Base-by-base conservation (phyloP, 2,888 invertebrate genomes). In the Meghimatium bilineatum region DNA sequence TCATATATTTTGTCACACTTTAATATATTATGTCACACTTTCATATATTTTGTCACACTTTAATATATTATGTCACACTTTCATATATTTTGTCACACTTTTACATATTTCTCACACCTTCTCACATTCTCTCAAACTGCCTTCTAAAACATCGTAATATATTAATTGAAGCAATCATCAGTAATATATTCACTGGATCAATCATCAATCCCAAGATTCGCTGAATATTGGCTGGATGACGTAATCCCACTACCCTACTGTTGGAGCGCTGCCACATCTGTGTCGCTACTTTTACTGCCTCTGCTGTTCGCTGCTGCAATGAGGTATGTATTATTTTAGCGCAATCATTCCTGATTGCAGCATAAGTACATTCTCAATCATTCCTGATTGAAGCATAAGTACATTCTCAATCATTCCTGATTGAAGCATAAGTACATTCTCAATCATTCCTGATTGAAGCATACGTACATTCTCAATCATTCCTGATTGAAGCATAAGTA, bases 171-270 rank as follows among this genome's bases (percentile, higher is more conserved):
- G 5, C 44, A 8, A 12, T 44, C 44, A 44, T 5, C 12, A 5
- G 6, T 44, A 5, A 44, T 44, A 12, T 44, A 44, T 44, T 12
- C 12, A 44, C 44, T n/a, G n/a, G 10, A 26, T 38, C 36, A 3
- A 5, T 12, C 38, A 26, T 12, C 6, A 26, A 29, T 52, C 20
- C 20, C 17, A 82, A 93, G 93, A 71, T 93, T 93, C 85, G 82
- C 93, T 80, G 92, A 93, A 84, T 93, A 92, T 85, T 93, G 93
- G 93, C 85, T 93, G 67, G 89, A 91, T 36, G 93, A 93, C 86
- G 92, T 93, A 91, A 89, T 93, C 6, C 87, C 89, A 20, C 82
- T 93, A 26, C 93, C 93, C 0, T 83, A 90, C 87, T 93, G 93
- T 85, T 93, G 92, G 93, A 90, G 90, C 26, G 90, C 92, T 6